Percentiles rank a stretch among this genome's conserved stretches.
Conservation (phyloP, 2,113 vertebrate genomes). For the Brachyhypopomus gauderio region DNA sequence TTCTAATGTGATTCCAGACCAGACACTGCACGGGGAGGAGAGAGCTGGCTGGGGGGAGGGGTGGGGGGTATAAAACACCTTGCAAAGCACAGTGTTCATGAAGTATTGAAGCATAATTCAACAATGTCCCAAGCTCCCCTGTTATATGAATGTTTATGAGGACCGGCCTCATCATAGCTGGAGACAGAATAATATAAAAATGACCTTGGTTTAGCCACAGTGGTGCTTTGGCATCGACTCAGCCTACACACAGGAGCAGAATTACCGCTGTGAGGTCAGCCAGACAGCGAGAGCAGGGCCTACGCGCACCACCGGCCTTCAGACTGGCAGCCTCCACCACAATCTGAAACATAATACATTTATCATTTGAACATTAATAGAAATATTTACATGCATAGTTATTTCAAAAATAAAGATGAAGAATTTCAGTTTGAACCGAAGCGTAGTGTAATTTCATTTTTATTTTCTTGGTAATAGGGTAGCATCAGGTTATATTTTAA, state of each 20-base stretch:
- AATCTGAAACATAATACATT: background rate
- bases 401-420: background rate
- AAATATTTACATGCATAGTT: background rate
- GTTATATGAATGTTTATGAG: constrained; percentile 49
- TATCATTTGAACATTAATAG: background rate
- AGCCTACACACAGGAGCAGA: constrained; percentile 72
- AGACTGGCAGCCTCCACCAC: constrained; percentile 43
- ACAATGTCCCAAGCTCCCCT: constrained; percentile 7
- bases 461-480: background rate
- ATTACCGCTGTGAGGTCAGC: constrained; percentile 76
- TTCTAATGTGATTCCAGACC: background rate
- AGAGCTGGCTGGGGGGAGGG: background rate
- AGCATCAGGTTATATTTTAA: constrained; percentile 7
- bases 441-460: background rate
- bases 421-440: background rate
- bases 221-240: constrained; percentile 64
- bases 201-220: constrained; percentile 75
- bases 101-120: constrained; percentile 23
- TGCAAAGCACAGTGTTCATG: constrained; percentile 31
- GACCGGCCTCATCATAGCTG: constrained; percentile 56
- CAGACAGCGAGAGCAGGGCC: constrained; percentile 67
- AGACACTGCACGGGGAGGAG: background rate
- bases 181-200: constrained; percentile 67
- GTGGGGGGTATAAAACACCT: background rate
- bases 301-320: background rate